A percentile compares a stretch with the other conserved stretches of the same genome.
phyloP scores from a whole-genome alignment of 2,113 vertebrate genomes.

The Callaeas wilsoni region DNA sequence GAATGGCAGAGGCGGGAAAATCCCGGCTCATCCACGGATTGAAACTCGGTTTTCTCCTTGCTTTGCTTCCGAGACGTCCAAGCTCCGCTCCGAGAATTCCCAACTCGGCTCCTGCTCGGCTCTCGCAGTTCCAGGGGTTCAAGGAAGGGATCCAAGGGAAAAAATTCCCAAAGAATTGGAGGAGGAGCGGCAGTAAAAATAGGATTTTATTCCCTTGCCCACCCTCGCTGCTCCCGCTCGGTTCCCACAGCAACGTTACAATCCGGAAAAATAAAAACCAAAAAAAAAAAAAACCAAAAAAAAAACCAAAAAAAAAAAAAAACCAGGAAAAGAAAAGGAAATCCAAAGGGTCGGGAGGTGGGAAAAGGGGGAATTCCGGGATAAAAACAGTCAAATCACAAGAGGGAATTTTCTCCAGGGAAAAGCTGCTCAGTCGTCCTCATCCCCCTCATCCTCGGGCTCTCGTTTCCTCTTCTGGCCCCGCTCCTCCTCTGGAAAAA shows the following conservation, averaged over 20 bases:
- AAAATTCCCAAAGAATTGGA: slow-evolving; percentile 50
- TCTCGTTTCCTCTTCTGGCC: slow-evolving; percentile 98
- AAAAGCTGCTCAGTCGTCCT: slow-evolving; percentile 82
- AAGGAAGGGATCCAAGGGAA: slow-evolving; percentile 3
- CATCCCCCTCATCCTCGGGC: slow-evolving; percentile 90
- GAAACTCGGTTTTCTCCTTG: not conserved
- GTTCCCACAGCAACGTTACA: slow-evolving; percentile 88
- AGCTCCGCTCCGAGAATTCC: slow-evolving; percentile 39
- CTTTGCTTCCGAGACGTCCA: not conserved
- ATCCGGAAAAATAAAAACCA: slow-evolving; percentile 16
- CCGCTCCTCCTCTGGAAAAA: slow-evolving; percentile 77
- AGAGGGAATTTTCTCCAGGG: slow-evolving; percentile 63
- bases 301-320: too few relatives aligned
- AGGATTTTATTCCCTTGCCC: slow-evolving; percentile 75
- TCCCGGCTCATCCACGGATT: not conserved
- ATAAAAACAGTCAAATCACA: slow-evolving; percentile 93
- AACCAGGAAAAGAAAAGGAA: not conserved
- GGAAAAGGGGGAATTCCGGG: slow-evolving; percentile 65
- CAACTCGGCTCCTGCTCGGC: slow-evolving; percentile 49
- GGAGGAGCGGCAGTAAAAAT: slow-evolving; percentile 79
- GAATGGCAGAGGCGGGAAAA: not conserved
- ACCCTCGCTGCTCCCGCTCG: slow-evolving; percentile 77
- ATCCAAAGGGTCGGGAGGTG: slow-evolving; percentile 55
- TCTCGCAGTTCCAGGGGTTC: slow-evolving; percentile 56
- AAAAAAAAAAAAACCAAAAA: too few relatives aligned